Evolutionary conservation across 2,113 vertebrate genomes (phyloP).

Genomic region (Ploceus nigricollis): DNA sequence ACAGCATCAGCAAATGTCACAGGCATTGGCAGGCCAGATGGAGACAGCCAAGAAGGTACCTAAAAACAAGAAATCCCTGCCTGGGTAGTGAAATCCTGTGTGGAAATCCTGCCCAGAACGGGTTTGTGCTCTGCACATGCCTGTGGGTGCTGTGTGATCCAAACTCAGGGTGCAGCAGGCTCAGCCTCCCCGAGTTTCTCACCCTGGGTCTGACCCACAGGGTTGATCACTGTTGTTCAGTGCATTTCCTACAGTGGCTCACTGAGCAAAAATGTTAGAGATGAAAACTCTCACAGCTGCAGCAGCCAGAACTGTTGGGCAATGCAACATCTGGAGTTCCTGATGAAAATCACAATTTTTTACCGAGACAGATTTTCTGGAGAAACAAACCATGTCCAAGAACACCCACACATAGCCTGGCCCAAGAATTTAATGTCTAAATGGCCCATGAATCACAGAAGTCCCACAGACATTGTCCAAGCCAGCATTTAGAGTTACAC

Average conservation of each 20-base stretch:
- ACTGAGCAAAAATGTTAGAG: neutral
- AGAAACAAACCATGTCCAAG: neutral
- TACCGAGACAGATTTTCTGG: neutral
- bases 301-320: neutral
- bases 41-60: neutral
- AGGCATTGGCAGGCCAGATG: neutral
- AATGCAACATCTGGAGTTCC: neutral
- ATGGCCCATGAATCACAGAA: neutral
- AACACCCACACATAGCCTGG: neutral
- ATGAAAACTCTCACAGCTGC: neutral
- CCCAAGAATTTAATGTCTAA: neutral
- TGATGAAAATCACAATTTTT: neutral
- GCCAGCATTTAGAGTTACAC: neutral
- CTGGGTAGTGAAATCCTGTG: neutral
- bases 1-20: neutral
- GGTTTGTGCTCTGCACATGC: rapidly evolving
- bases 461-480: neutral
- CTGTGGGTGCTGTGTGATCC: neutral
- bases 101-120: rapidly evolving
- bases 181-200: neutral
- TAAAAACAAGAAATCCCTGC: neutral
- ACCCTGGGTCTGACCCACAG: too few species aligned
- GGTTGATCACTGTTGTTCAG: rapidly evolving
- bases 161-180: neutral
- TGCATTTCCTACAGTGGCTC: neutral